These are phyloP conservation scores for Abrostola tripartita DNA, from an alignment of 2,888 invertebrate genomes.

Conservation along the genomic window DNA sequence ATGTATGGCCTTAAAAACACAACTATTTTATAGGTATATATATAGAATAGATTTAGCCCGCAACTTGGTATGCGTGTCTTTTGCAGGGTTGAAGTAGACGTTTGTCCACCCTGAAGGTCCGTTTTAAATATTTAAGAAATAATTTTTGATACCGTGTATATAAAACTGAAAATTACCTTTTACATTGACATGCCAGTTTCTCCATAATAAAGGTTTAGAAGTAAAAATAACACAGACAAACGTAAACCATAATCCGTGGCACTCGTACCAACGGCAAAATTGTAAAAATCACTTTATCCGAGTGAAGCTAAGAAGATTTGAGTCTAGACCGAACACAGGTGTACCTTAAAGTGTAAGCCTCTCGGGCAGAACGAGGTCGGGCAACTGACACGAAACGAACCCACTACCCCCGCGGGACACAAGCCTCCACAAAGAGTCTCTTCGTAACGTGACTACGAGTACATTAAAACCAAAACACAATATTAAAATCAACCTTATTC, in stretches of 20 bases:
- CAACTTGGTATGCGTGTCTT: too few species aligned
- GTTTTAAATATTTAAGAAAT: too few species aligned
- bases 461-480: conserved; percentile 10
- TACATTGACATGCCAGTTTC: background rate
- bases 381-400: conserved; percentile 36
- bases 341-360: conserved; percentile 42
- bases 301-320: conserved; percentile 23
- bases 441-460: conserved; percentile 10
- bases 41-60: too few species aligned
- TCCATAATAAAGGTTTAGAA: background rate
- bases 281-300: conserved; percentile 37
- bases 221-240: background rate
- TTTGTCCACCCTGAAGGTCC: too few species aligned
- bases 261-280: conserved; percentile 7
- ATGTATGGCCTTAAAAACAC: too few species aligned
- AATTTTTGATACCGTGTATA: too few species aligned
- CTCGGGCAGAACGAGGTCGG: conserved; percentile 38
- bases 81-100: too few species aligned
- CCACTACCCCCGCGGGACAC: conserved; percentile 1
- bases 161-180: background rate
- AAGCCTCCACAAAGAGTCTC: background rate
- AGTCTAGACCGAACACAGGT: conserved; percentile 41
- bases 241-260: conserved; percentile 6
- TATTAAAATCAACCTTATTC: conserved; percentile 10
- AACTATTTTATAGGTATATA: too few species aligned